Evolutionary conservation across 2,113 vertebrate genomes (phyloP), one percentile per base, ranked within the genome.

Genomic region (Perca schrenkii): DNA sequence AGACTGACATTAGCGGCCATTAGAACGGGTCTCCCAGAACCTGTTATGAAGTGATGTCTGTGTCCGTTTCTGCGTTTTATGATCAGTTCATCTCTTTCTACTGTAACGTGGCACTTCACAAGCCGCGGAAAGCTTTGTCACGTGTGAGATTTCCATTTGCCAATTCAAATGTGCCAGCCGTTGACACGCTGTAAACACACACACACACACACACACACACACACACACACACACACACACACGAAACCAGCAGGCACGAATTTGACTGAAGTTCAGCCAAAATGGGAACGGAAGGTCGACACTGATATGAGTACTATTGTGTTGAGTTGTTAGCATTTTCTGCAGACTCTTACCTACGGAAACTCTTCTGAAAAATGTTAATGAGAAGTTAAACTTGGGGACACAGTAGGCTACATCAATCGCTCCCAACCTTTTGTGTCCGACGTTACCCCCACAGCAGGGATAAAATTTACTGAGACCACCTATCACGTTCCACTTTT

Each of bases 81-180:
- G 62, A 71, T 72, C 54, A 56, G 53, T 68, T 88, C 70, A 68
- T 85, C 74, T 75, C 49, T 76, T 43, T 77, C 36, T 2, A 21
- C 43, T 62, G 62, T n/a, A 21, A 54, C 25, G 4, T 69, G 71
- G 74, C 71, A 49, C 79, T 84, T 68, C 57, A 0, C 11, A 8
- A 53, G 69, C 49, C 31, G 67, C 78, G 77, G 71, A 82, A 89
- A 77, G 68, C 52, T 76, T 85, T 62, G 80, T 83, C 62, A 17
- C 47, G 47, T 7, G 62, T 61, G 82, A 70, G 73, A 72, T 64
- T 85, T 86, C 78, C 87, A 86, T 88, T 10, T 67, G 80, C 88
- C 88, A 94, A 94, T 93, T 84, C 72, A 8, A 43, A 89, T 69
- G 58, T 1, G 62, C 90, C 89, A 80, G 93, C 60, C 46, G 25